Evolutionary conservation across 64 coral and sea anemone genomes (phyloP), one percentile per base, ranked within the genome.

Genomic region (Montipora capricornis): DNA sequence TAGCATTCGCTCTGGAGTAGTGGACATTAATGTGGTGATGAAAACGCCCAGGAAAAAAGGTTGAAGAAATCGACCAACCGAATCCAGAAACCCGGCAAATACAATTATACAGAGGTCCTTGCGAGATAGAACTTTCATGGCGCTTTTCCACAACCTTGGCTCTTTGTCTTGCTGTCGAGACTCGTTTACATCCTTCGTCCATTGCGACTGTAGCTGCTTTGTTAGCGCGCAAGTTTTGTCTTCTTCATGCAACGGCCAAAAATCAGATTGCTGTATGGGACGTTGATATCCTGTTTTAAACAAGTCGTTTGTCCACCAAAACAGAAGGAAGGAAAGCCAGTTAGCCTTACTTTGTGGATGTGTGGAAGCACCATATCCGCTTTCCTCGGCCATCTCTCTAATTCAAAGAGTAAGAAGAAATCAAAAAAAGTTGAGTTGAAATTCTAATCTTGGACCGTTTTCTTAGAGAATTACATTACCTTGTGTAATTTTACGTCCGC

Each of bases 11-110:
- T 73, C 82, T 12, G 82, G 82, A 0, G 44, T 73, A 0, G 44
- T 50, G 15, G 82, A 71, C 64, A 50, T 73, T 20, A 86, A 66
- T 11, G 82, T 73, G 12, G 82, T 71, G 47, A 86, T 86, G 1
- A 86, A 86, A 22, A 86, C 44, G 45, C 82, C 82, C 44, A 86
- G 37, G 46, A 86, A 86, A 50, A 86, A 86, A 0, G 82, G 82
- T 46, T 86, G 82, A 22, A 86, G 82, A 73, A 86, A 86, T 86
- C 82, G 82, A 49, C 82, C 82, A 44, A 86, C 82, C 17, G 82
- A 86, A 64, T 86, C 82, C 17, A 86, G 17, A 19, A 86, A 48
- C 7, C 82, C 82, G 3, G 82, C 82, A 71, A 86, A 86, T 20
- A 45, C 67, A 86, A 86, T 73, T 49, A 73, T 71, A 10, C 45